Percentiles rank a stretch among this genome's conserved stretches.
Evolutionary conservation across 2,888 invertebrate species (phyloP).

Genomic region (Anaspis maculata): DNA sequence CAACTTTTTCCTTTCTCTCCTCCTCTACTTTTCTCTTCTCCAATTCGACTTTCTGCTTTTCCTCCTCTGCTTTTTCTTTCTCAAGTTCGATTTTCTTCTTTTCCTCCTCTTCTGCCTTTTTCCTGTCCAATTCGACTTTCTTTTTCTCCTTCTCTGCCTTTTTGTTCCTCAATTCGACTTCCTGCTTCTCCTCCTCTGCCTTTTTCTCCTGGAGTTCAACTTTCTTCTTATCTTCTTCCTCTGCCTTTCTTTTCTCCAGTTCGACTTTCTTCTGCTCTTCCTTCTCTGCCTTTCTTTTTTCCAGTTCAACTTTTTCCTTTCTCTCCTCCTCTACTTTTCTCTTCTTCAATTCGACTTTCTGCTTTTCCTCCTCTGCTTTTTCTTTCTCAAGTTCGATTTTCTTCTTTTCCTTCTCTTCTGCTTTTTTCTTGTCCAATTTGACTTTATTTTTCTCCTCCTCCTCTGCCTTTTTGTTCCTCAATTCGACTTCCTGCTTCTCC

Average conservation of each 20-base stretch:
- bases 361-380: conserved; percentile 5
- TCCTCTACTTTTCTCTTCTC: conserved; percentile 5
- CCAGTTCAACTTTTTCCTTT: conserved; percentile 4
- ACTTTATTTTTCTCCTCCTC: conserved; percentile 6
- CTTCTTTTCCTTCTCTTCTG: conserved; percentile 2
- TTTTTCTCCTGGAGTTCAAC: background rate
- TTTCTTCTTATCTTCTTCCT: background rate
- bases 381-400: conserved; percentile 1
- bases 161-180: too few relatives aligned
- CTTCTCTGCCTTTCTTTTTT: conserved; percentile 5
- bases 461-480: too few relatives aligned
- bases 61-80: conserved; percentile 33
- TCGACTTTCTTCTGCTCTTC: conserved; percentile 1
- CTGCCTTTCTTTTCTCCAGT: too few relatives aligned
- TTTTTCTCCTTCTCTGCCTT: conserved; percentile 10
- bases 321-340: conserved; percentile 5
- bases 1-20: conserved; percentile 14
- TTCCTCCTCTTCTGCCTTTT: conserved; percentile 34
- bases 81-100: conserved; percentile 29
- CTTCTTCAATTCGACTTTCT: conserved; percentile 7
- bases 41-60: conserved; percentile 24
- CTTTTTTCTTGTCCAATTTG: background rate
- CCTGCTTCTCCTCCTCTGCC: background rate
- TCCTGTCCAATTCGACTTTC: conserved; percentile 18
- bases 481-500: too few relatives aligned